Evolutionary conservation across 2,797 vertebrate genomes (phyloP).

Genomic region (Discoglossus pictus): DNA sequence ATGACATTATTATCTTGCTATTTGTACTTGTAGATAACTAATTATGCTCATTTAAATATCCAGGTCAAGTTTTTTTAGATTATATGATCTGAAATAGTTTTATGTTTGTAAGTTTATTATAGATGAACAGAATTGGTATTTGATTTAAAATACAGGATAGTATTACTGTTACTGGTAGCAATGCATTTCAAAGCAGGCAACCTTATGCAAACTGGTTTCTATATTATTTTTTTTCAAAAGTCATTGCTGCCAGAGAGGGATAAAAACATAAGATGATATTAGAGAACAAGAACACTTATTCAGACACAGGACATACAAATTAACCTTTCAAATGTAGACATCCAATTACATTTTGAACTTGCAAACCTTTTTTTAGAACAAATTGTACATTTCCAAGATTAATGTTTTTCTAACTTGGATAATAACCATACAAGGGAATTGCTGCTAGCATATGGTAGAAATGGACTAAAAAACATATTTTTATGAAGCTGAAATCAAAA

Average conservation of each 20-base stretch:
- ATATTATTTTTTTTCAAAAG: slow-evolving; percentile 22
- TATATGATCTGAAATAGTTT: too few species aligned
- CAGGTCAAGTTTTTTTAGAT: too few species aligned
- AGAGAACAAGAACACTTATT: slow-evolving; percentile 13
- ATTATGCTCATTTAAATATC: too few species aligned
- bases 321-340: slow-evolving; percentile 14
- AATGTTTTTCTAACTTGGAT: slow-evolving; percentile 9
- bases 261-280: slow-evolving; percentile 11
- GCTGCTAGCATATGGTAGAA: background rate
- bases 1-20: too few species aligned
- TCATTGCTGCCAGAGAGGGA: slow-evolving; percentile 17
- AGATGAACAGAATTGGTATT: background rate
- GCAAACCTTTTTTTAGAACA: background rate
- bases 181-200: slow-evolving; percentile 27
- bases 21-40: too few species aligned
- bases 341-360: slow-evolving; percentile 16
- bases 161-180: slow-evolving; percentile 12
- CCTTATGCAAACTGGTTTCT: slow-evolving; percentile 22
- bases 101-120: too few species aligned
- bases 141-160: slow-evolving; percentile 15
- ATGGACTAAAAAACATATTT: too few species aligned
- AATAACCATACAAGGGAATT: slow-evolving; percentile 1
- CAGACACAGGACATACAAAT: slow-evolving; percentile 21
- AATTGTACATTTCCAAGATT: slow-evolving; percentile 6
- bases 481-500: too few species aligned